These are phyloP conservation scores for Willisornis vidua DNA, from an alignment of 2,113 vertebrate species.

Conservation along the genomic window DNA sequence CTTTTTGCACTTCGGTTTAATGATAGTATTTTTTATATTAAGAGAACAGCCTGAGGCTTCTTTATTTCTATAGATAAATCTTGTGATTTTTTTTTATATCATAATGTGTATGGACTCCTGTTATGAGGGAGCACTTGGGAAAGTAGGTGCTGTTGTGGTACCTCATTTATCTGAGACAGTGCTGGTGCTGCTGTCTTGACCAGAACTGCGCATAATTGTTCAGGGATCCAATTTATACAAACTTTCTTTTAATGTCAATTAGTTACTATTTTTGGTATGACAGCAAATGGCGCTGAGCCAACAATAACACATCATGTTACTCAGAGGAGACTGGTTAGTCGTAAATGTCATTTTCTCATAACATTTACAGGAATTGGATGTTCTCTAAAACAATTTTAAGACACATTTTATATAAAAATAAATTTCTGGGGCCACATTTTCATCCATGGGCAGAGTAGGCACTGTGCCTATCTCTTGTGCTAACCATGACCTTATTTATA, in stretches of 20 bases:
- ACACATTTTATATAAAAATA: slow-evolving; percentile 28
- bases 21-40: background rate
- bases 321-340: slow-evolving; percentile 58
- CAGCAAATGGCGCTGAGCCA: slow-evolving; percentile 66
- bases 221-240: background rate
- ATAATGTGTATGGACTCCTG: background rate
- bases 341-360: slow-evolving; percentile 75
- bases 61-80: background rate
- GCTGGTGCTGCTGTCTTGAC: background rate
- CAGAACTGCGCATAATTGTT: slow-evolving; percentile 18
- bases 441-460: background rate
- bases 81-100: background rate
- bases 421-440: background rate
- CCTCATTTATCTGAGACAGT: background rate
- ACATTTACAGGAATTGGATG: slow-evolving; percentile 74
- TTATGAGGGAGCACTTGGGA: background rate
- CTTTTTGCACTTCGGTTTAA: background rate
- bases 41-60: background rate
- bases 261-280: slow-evolving; percentile 72
- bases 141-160: background rate
- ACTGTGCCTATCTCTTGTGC: background rate
- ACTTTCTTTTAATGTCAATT: slow-evolving; percentile 38
- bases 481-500: background rate
- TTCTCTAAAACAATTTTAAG: slow-evolving; percentile 69
- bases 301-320: slow-evolving; percentile 68